phyloP scores from a whole-genome alignment of 2,888 invertebrate genomes.

The Hypomecis punctinalis region DNA sequence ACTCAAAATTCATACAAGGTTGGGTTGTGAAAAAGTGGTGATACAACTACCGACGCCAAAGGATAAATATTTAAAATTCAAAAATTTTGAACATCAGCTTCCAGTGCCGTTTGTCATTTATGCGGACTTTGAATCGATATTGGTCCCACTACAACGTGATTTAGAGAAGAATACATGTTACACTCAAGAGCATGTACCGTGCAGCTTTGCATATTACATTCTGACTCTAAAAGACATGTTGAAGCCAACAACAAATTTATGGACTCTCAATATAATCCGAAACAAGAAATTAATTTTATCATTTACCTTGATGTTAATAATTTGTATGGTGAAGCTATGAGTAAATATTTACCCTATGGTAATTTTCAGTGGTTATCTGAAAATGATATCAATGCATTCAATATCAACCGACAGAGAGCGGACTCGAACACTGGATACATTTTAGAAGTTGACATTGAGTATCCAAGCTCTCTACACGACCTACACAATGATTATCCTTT shows the following conservation, averaged over 20 bases:
- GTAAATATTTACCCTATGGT: conserved; percentile 14
- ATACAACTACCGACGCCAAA: conserved; percentile 13
- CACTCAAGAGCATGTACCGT: conserved; percentile 20
- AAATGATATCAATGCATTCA: conserved; percentile 30
- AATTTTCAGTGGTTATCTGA: conserved; percentile 17
- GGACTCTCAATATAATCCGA: neutral
- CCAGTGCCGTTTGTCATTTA: conserved; percentile 22
- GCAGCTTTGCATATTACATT: conserved; percentile 26
- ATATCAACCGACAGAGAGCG: conserved; percentile 13
- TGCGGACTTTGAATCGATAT: conserved; percentile 5
- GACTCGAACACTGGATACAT: conserved; percentile 36
- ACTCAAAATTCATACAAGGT: conserved; percentile 1
- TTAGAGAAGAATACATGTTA: conserved; percentile 10
- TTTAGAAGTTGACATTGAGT: conserved; percentile 52
- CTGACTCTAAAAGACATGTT: conserved; percentile 45
- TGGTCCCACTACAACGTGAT: neutral
- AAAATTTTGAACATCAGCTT: conserved; percentile 13
- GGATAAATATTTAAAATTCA: conserved; percentile 9
- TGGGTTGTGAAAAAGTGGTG: conserved; percentile 15
- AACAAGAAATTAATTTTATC: conserved; percentile 6
- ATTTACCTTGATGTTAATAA: conserved; percentile 25
- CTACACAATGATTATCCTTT: conserved; percentile 48
- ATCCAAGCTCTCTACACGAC: conserved; percentile 47
- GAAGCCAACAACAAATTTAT: conserved; percentile 37
- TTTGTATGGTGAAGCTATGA: conserved; percentile 25